Conservation (phyloP, 2,113 vertebrate species). For the Gobius niger region DNA sequence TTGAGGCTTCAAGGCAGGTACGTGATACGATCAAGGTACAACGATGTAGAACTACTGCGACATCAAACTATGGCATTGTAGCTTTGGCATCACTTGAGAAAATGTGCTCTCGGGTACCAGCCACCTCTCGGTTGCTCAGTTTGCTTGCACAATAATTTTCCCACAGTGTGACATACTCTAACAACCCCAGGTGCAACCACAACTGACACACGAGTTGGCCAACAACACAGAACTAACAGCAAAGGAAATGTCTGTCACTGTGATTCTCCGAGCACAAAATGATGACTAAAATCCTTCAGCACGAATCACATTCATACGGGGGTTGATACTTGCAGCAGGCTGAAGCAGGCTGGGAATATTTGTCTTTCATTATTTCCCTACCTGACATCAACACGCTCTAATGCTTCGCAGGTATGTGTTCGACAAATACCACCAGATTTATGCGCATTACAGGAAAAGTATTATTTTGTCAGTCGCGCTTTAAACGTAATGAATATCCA, state of each 20-base stretch:
- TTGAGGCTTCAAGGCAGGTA: too few species aligned
- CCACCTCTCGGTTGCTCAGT: too few species aligned
- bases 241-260: constrained; percentile 28
- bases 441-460: constrained; percentile 16
- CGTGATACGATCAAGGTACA: too few species aligned
- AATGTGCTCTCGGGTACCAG: too few species aligned
- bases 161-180: neutral
- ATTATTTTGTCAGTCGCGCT: constrained; percentile 4
- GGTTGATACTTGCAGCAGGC: constrained; percentile 37
- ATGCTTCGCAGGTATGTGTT: constrained; percentile 38
- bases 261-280: constrained; percentile 15
- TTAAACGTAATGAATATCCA: neutral
- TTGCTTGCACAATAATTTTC: neutral
- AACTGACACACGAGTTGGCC: constrained; percentile 19
- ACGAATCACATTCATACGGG: constrained; percentile 3
- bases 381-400: constrained; percentile 45
- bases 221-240: constrained; percentile 19
- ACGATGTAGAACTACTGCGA: too few species aligned
- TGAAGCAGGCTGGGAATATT: constrained; percentile 47
- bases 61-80: too few species aligned
- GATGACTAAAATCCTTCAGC: constrained; percentile 7
- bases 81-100: too few species aligned
- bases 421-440: constrained; percentile 25
- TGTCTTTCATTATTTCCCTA: constrained; percentile 45
- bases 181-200: constrained; percentile 11